Base-by-base conservation (phyloP, 2,797 vertebrate genomes). In the Phoeniculus purpureus region DNA sequence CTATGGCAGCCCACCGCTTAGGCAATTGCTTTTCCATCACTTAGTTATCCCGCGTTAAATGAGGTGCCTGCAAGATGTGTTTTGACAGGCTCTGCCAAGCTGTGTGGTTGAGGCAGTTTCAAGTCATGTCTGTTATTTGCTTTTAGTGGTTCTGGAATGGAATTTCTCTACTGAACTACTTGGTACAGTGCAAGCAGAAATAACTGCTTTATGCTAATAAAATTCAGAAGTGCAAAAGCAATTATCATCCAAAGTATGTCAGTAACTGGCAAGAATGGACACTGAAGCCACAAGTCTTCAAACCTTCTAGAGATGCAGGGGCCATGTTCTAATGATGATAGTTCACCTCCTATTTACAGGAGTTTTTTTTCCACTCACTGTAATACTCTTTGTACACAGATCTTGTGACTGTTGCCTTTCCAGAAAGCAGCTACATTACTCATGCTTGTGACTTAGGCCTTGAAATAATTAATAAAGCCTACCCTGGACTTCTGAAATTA, bases 21-120 rank as follows among this genome's bases (percentile, higher is more conserved):
- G 58, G 87, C 90, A 93, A 65, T 19, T 94, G 58, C 84, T 95
- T 93, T 95, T 85, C 74, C 74, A 45, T 52, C 54, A 70, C 80
- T 92, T 88, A 94, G 80, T 93, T 93, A 96, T 25, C 58, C 60
- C 79, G 67, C 74, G 68, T 79, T 79, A 90, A 85, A 84, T 47
- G 79, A 89, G 70, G 83, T 85, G 89, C 87, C 74, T 83, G 76
- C 74, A 85, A 27, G 50, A 65, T 68, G 23, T 85, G 83, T 94
- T 95, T 94, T 94, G 92, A 95, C 93, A 96, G 83, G 65, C 90
- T 91, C 78, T 87, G 75, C 92, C 88, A 78, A 86, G 85, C 89
- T 93, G 79, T 87, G 90, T 54, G 70, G 90, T 75, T 91, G 72
- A 94, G 70, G 85, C 76, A 87, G 70, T 88, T 95, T 91, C 85